These are phyloP conservation scores for Dioctria linearis DNA, from an alignment of 2,888 invertebrate species.

Conservation along the genomic window DNA sequence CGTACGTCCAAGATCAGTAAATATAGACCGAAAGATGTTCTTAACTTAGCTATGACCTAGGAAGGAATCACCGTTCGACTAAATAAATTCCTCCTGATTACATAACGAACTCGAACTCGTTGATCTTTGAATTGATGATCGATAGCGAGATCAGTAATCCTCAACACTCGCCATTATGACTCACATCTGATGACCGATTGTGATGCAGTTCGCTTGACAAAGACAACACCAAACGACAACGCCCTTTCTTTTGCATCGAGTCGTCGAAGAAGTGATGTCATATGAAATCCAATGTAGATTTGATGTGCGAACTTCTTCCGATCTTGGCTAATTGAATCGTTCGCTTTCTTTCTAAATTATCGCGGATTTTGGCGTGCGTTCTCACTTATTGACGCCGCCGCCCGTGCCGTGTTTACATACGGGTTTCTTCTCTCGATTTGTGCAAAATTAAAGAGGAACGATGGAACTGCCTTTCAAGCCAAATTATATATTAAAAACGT, in stretches of 20 bases:
- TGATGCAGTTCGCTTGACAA: neutral
- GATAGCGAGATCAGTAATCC: neutral
- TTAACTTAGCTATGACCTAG: slow-evolving; percentile 38
- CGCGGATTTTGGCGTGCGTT: slow-evolving; percentile 5
- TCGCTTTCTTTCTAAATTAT: neutral
- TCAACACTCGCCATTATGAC: neutral
- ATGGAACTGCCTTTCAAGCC: slow-evolving; percentile 31
- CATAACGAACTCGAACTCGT: neutral
- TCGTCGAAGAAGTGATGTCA: slow-evolving; percentile 6
- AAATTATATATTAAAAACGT: slow-evolving; percentile 43
- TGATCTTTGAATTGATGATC: slow-evolving; percentile 15
- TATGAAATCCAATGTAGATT: neutral
- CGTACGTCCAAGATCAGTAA: slow-evolving; percentile 17
- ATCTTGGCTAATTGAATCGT: neutral
- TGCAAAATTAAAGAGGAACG: neutral
- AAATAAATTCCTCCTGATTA: neutral
- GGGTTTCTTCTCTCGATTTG: slow-evolving; percentile 2
- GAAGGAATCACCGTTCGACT: neutral
- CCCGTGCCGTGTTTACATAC: slow-evolving; percentile 12
- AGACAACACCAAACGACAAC: slow-evolving; percentile 36
- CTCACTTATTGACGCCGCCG: neutral
- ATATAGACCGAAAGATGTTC: slow-evolving; percentile 10
- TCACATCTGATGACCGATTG: slow-evolving; percentile 26
- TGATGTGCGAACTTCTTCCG: neutral
- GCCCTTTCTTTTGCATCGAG: slow-evolving; percentile 19